Evolutionary conservation across 2,888 invertebrate genomes (phyloP), one percentile per base, ranked within the genome.

Genomic region (Scaptodrosophila latifasciaeformis): DNA sequence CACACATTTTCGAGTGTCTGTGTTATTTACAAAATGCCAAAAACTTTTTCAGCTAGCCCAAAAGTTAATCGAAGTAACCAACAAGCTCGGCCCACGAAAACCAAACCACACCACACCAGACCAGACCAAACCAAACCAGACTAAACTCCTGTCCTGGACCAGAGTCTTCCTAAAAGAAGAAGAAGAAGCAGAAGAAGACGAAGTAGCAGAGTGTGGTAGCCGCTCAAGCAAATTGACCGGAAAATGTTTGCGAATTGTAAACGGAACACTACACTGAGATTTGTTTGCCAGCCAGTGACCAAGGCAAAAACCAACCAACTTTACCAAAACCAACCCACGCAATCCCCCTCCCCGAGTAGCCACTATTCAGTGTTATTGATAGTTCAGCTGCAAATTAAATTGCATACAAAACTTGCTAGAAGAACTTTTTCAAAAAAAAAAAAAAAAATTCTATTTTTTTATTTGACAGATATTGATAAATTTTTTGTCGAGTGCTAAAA

Each of bases 221-320:
- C 19, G 5, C 18, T 18, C 18, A 55, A 57, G 56, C 72, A 75
- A 77, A 75, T 75, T 75, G 74, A 77, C 67, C 74, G 78, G 74
- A 75, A 75, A 75, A 75, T 75, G 74, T 75, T 75, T 77, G 71
- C 74, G 78, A 78, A 75, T 75, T 75, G 77, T 60, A 49, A 63
- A 59, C 66, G 70, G 62, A 72, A 67, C 61, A 58, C 12, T 29
- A 44, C 62, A 21, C 17, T 21, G 65, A 62, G 72, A 71, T 76
- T 75, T 60, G 17, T 24, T 24, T 24, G 24, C 24, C 24, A 24
- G 49, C 43, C 37, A n/a, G n/a, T n/a, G n/a, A n/a, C n/a, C n/a
- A n/a, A n/a, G n/a, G n/a, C n/a, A n/a, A n/a, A n/a, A n/a, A n/a
- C n/a, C n/a, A n/a, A n/a, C n/a, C n/a, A n/a, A n/a, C n/a, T n/a